Evolutionary conservation across 2,797 vertebrate genomes (phyloP).

Genomic region (Thamnophis elegans): DNA sequence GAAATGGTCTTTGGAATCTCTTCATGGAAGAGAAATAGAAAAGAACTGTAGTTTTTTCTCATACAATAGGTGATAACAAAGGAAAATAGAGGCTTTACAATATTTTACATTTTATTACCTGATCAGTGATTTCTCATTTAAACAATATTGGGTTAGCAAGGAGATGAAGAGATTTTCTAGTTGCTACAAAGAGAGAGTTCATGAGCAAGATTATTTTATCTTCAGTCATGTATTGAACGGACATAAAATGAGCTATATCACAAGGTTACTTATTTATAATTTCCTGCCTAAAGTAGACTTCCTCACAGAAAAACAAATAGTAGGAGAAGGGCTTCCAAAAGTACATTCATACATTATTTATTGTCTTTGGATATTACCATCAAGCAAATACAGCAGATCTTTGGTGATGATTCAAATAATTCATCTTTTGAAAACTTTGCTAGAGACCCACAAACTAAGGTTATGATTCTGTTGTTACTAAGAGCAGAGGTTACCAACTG

Average conservation of each 20-base stretch:
- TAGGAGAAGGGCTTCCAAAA: background rate
- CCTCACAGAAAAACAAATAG: constrained; percentile 22
- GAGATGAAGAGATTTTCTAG: background rate
- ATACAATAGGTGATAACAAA: background rate
- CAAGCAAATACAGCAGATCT: background rate
- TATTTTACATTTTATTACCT: background rate
- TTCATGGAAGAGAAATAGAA: background rate
- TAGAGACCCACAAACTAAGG: background rate
- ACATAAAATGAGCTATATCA: background rate
- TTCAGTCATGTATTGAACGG: background rate
- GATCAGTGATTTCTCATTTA: background rate
- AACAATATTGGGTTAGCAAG: background rate
- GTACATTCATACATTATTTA: background rate
- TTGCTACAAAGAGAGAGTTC: background rate
- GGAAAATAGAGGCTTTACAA: background rate
- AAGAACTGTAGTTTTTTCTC: rapidly evolving
- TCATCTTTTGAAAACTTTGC: background rate
- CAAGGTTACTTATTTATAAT: background rate
- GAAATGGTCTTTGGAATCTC: background rate
- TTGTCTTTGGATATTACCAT: background rate
- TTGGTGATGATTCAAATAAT: background rate
- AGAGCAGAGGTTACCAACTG: too few species aligned
- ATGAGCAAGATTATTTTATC: rapidly evolving
- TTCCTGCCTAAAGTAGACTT: background rate
- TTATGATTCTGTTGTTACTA: background rate